These are phyloP conservation scores for Drosophila persimilis DNA, from an alignment of 1,140 invertebrate species.

Conservation along the genomic window DNA sequence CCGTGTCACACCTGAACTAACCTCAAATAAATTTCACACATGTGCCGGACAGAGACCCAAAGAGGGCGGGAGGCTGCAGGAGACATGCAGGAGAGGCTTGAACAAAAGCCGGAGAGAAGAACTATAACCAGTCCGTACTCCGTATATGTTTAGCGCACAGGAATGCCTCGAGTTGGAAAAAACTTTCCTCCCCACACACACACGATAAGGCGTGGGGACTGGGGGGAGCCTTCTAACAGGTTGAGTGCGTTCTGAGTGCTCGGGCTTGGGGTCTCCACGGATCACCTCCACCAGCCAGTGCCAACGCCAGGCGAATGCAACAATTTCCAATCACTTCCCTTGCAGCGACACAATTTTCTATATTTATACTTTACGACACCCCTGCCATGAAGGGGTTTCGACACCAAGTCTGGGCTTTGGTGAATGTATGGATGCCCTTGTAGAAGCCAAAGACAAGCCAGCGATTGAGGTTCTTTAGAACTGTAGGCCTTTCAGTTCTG, in stretches of 20 bases:
- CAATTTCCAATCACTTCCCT: conserved; percentile 81
- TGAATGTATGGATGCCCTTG: no score
- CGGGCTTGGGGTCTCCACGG: conserved; percentile 32
- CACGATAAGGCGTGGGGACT: conserved; percentile 33
- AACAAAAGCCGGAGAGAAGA: conserved; percentile 39
- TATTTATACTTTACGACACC: conserved; percentile 74
- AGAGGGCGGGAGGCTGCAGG: neutral
- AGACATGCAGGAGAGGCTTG: conserved; percentile 2
- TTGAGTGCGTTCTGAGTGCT: conserved; percentile 55
- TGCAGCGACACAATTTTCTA: conserved; percentile 78
- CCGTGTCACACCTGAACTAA: conserved; percentile 80
- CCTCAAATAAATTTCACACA: conserved; percentile 80
- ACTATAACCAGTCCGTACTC: conserved; percentile 33
- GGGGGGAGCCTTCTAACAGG: conserved; percentile 19
- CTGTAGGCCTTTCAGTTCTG: no score
- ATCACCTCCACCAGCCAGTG: conserved; percentile 17
- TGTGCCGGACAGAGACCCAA: conserved; percentile 45
- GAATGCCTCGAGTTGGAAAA: conserved; percentile 45
- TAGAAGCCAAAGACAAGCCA: no score
- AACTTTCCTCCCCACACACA: conserved; percentile 28
- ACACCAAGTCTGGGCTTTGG: no score
- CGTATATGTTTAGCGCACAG: conserved; percentile 48
- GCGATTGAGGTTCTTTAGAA: no score
- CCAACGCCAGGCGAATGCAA: conserved; percentile 63
- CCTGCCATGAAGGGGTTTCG: conserved; percentile 11